phyloP scores from a whole-genome alignment of 2,797 vertebrate genomes.

The Petrocephalus sullivani region DNA sequence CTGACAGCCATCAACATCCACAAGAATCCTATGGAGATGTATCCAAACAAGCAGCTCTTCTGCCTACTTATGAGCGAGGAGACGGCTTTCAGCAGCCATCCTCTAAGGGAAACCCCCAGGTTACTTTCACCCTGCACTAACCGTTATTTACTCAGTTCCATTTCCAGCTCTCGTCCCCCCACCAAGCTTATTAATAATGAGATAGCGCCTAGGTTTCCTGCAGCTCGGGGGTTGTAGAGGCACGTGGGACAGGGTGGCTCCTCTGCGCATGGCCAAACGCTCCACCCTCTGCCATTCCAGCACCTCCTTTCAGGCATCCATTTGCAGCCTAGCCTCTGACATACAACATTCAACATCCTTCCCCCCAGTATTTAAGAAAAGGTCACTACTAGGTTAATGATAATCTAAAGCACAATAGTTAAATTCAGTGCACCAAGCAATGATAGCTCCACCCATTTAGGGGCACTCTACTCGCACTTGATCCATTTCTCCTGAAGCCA shows the following conservation, averaged over 20 bases:
- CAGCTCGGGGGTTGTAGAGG: neutral
- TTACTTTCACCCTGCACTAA: neutral
- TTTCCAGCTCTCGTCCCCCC: neutral
- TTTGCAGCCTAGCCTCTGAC: neutral
- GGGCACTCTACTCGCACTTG: neutral
- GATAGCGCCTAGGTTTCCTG: neutral
- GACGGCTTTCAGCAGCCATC: neutral
- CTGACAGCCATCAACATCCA: neutral
- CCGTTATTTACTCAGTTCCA: slow-evolving; percentile 1
- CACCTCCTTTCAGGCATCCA: neutral
- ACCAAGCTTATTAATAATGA: neutral
- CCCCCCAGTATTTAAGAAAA: neutral
- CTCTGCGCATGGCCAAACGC: neutral
- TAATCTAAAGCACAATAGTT: neutral
- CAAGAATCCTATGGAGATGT: neutral
- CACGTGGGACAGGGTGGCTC: neutral
- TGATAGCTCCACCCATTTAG: neutral
- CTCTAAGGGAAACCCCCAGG: neutral
- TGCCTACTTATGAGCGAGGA: neutral
- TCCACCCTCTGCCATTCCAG: neutral
- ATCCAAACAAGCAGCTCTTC: neutral
- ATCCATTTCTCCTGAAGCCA: neutral
- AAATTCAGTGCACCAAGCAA: neutral
- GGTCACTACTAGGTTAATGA: neutral
- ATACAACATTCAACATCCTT: neutral